Percentiles rank a stretch among this genome's conserved stretches.
Conservation (phyloP, 2,888 invertebrate genomes). For the Agriopis aurantiaria region DNA sequence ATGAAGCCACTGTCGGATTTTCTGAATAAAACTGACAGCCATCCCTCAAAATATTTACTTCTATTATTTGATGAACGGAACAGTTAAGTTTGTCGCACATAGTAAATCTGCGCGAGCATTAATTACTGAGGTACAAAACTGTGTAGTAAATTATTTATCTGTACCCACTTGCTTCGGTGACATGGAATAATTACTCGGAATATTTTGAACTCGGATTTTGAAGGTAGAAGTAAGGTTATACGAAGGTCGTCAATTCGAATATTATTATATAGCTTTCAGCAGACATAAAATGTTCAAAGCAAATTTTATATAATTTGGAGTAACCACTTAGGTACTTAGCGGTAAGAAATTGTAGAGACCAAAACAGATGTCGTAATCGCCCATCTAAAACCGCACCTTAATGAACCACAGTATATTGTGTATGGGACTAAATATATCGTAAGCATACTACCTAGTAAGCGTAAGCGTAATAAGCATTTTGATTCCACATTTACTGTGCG, state of each 20-base stretch:
- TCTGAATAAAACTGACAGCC: neutral
- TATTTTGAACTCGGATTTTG: neutral
- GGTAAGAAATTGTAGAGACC: too few species aligned
- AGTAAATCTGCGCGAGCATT: conserved; percentile 8
- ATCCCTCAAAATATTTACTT: neutral
- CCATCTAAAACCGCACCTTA: too few species aligned
- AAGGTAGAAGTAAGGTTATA: neutral
- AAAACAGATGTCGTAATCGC: too few species aligned
- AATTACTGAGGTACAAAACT: conserved; percentile 10
- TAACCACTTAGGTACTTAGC: too few species aligned
- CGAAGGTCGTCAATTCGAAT: neutral
- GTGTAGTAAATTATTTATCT: conserved; percentile 17
- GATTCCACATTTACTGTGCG: too few species aligned
- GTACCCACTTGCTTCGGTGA: conserved; percentile 1
- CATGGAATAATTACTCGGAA: neutral
- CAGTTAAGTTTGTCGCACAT: neutral
- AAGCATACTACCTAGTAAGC: too few species aligned
- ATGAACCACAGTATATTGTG: too few species aligned
- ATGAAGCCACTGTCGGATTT: neutral
- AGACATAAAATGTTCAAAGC: neutral
- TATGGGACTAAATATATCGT: too few species aligned
- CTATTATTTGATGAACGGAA: neutral
- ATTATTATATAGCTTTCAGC: neutral
- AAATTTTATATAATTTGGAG: too few species aligned
- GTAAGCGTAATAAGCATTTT: too few species aligned